Conservation (phyloP, 2,113 vertebrate genomes). For the Lathamus discolor region DNA sequence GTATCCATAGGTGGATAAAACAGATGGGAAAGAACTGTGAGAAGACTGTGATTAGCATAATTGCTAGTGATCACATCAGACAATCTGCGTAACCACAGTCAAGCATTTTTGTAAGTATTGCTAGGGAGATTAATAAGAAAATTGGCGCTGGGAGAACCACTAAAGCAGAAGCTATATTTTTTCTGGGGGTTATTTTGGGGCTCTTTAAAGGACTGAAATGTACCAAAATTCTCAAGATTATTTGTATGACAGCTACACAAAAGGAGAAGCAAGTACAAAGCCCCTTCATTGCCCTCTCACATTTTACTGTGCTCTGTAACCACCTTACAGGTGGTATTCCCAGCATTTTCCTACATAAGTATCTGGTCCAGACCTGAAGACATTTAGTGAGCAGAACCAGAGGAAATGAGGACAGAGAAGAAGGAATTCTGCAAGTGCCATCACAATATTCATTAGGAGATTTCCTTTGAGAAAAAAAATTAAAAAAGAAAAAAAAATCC, state of each 20-base stretch:
- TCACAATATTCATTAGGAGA: not conserved
- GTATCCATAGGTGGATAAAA: constrained; percentile 69
- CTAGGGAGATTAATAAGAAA: constrained; percentile 63
- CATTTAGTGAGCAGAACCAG: not conserved
- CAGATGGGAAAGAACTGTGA: constrained; percentile 64
- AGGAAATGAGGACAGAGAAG: not conserved
- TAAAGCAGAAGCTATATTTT: constrained; percentile 35
- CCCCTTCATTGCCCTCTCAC: not conserved
- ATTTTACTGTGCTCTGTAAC: not conserved
- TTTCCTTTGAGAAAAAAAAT: not conserved
- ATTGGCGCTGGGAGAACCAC: constrained; percentile 22
- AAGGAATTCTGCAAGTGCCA: not conserved
- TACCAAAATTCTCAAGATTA: not conserved
- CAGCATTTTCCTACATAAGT: not conserved
- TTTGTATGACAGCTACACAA: not conserved
- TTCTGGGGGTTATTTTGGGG: not conserved
- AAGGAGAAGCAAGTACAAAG: not conserved
- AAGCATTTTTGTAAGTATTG: constrained; percentile 61
- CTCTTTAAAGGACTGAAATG: not conserved
- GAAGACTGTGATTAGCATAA: constrained; percentile 69
- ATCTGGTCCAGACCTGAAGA: not conserved
- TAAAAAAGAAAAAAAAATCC: not conserved
- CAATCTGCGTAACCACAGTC: constrained; percentile 64
- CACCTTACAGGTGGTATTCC: not conserved
- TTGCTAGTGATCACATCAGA: constrained; percentile 69